Evolutionary conservation across 2,888 invertebrate species (phyloP), one percentile per base, ranked within the genome.

Genomic region (Drosophila anomelani): DNA sequence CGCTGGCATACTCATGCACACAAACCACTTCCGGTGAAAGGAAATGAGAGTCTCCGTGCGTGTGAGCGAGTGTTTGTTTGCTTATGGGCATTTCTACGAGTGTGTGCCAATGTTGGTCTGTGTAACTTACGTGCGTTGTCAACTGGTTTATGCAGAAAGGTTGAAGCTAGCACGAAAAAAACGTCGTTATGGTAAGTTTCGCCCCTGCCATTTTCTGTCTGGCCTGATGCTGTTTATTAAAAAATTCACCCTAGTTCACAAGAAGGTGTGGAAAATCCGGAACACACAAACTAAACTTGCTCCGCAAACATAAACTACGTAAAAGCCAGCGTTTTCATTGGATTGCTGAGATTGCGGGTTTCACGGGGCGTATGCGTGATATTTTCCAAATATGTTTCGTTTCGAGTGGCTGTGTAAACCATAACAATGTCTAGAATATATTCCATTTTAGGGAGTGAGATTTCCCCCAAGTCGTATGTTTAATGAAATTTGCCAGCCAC

Each of bases 41-140:
- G 64, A 84, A 74, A 77, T 74, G 73, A 72, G 79, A 79, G 75
- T 64, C 59, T 53, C 60, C 49, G 58, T 49, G 41, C 51, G 47
- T 44, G 57, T 51, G 60, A 47, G 34, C 46, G 36, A 32, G 55
- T 23, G 47, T 62, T 41, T 55, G 57, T 51, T 49, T 54, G 32
- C 56, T 69, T 63, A 39, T 17, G 29, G 39, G 4, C 43, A 38
- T 36, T 53, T 36, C 36, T 36, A 9, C 6, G 51, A 15, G 57
- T 53, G 51, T 29, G 29, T 44, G 62, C 10, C 47, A 32, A 44
- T 47, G 49, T 59, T 55, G 43, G 39, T 32, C 59, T 75, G 54
- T 61, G 60, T 57, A 69, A 63, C 57, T 72, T 72, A 72, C 73
- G 73, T 63, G 73, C 54, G 57, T 44, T 55, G 73, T 39, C 39